Evolutionary conservation across 2,888 invertebrate genomes (phyloP).

Genomic region (Tupiocoris notatus): DNA sequence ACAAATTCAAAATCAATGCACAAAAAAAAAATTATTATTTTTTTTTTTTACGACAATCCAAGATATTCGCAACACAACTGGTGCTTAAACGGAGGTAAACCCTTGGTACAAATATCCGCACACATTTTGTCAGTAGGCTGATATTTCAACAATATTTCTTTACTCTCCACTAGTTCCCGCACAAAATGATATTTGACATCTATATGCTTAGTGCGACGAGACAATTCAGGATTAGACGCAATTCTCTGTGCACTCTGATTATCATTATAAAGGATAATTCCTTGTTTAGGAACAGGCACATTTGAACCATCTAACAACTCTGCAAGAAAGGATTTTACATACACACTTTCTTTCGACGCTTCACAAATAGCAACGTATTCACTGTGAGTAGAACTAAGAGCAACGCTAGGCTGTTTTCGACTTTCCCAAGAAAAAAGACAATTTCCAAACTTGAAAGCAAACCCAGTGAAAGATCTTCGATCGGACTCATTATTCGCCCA

Average conservation of each 20-base stretch:
- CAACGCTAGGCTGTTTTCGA: conserved; percentile 22
- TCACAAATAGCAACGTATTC: conserved; percentile 14
- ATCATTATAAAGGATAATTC: conserved; percentile 9
- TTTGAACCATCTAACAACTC: conserved; percentile 4
- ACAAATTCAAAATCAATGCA: not conserved
- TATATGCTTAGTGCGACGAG: conserved; percentile 1
- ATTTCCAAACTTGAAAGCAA: not conserved
- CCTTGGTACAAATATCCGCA: conserved; percentile 11
- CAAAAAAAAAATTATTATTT: too few species aligned
- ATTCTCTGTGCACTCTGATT: not conserved
- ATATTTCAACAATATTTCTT: conserved; percentile 19
- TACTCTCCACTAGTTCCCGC: conserved; percentile 2
- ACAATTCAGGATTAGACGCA: conserved; percentile 2
- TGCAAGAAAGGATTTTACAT: conserved; percentile 1
- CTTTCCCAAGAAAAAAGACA: conserved; percentile 12
- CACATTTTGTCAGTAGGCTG: conserved; percentile 14
- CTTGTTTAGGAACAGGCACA: not conserved
- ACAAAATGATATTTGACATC: conserved; percentile 16
- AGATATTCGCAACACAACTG: conserved; percentile 12
- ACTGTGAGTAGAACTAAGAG: conserved; percentile 16
- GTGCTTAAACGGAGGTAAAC: conserved; percentile 17
- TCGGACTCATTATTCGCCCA: conserved; percentile 22
- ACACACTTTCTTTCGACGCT: conserved; percentile 9
- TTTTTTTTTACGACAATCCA: too few species aligned
- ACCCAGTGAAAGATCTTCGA: conserved; percentile 2